A percentile compares a stretch with the other conserved stretches of the same genome.
These are phyloP conservation scores for Pseudorectes ferrugineus DNA, from an alignment of 2,113 vertebrate species.

Conservation along the genomic window DNA sequence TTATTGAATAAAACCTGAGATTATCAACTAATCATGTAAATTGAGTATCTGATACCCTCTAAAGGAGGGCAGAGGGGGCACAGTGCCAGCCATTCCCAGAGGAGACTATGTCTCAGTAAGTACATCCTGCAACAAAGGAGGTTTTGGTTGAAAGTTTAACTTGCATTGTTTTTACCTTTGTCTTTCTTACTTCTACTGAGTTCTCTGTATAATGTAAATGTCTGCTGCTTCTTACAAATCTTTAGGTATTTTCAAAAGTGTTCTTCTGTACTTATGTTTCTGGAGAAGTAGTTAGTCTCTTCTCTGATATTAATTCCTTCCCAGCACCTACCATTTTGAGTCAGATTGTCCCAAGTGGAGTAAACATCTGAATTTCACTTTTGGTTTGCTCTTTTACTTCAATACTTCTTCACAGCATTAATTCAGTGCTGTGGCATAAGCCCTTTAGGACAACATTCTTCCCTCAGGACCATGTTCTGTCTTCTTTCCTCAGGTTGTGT, in stretches of 20 bases:
- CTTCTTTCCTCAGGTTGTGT: not conserved
- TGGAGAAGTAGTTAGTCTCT: not conserved
- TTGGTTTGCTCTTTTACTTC: not conserved
- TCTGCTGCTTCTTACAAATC: not conserved
- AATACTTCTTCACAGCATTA: not conserved
- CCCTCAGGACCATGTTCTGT: not conserved
- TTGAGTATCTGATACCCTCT: not conserved
- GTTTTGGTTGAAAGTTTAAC: not conserved
- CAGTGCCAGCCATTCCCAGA: not conserved
- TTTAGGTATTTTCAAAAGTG: not conserved
- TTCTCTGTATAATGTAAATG: not conserved
- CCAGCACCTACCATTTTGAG: not conserved
- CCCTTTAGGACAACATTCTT: not conserved
- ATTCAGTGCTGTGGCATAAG: not conserved
- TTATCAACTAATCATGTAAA: not conserved
- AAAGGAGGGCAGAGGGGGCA: fast-evolving
- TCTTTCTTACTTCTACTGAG: not conserved
- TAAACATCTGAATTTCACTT: not conserved
- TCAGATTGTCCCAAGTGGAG: not conserved
- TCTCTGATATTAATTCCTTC: not conserved
- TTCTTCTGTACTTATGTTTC: not conserved
- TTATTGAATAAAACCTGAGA: not conserved
- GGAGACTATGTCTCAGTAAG: not conserved
- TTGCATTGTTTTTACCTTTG: not conserved
- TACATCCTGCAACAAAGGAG: not conserved